Conservation (phyloP, 2,888 invertebrate genomes). For the Cantharis flavilabris region DNA sequence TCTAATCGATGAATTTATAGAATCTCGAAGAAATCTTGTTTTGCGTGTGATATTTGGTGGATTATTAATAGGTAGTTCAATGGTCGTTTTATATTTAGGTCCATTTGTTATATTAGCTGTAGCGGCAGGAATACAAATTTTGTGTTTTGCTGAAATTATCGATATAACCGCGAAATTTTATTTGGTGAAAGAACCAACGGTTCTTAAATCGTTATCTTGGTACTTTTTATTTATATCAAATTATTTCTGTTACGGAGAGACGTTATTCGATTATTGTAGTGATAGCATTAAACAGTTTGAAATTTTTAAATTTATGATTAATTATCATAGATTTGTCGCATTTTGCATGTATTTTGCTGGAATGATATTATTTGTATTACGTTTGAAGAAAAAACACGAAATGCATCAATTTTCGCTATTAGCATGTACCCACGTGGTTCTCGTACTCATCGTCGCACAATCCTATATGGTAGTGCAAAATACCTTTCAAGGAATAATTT, state of each 20-base stretch:
- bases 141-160: constrained; percentile 98
- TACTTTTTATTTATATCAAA: constrained; percentile 96
- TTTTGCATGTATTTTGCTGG: constrained; percentile 95
- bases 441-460: constrained; percentile 95
- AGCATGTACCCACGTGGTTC: constrained; percentile 98
- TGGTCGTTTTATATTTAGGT: constrained; percentile 88
- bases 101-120: constrained; percentile 91
- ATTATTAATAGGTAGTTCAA: constrained; percentile 90
- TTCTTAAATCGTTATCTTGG: constrained; percentile 98
- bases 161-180: constrained; percentile 97
- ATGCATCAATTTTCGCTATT: constrained; percentile 98
- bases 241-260: constrained; percentile 98
- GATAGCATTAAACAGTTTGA: constrained; percentile 69
- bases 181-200: constrained; percentile 91
- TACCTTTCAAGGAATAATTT: constrained; percentile 88
- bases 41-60: constrained; percentile 81
- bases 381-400: constrained; percentile 94
- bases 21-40: background rate
- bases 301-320: constrained; percentile 81
- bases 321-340: constrained; percentile 95
- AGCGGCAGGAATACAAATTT: constrained; percentile 94
- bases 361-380: constrained; percentile 96
- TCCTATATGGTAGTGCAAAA: constrained; percentile 97
- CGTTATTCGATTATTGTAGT: constrained; percentile 93
- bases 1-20: background rate